phyloP scores from a whole-genome alignment of 2,113 vertebrate genomes.

The Ceratotherium simum region DNA sequence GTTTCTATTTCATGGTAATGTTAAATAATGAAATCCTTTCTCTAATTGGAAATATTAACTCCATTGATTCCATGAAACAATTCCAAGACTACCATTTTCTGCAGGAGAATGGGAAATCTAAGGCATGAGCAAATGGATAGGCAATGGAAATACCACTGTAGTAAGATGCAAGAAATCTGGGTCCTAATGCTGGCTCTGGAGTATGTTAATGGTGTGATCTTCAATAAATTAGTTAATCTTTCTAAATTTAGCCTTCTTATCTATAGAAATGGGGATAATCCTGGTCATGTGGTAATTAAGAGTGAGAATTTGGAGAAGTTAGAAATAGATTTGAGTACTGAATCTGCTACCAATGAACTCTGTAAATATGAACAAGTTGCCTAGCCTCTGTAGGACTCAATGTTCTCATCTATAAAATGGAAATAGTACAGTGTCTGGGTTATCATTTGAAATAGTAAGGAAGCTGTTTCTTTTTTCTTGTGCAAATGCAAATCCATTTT shows the following conservation, averaged over 20 bases:
- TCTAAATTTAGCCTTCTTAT: background rate
- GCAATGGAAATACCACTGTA: background rate
- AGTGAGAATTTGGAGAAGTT: background rate
- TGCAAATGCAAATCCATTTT: background rate
- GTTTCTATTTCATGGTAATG: background rate
- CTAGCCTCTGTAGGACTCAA: background rate
- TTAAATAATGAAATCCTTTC: slow-evolving; percentile 13
- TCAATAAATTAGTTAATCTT: background rate
- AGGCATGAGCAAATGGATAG: background rate
- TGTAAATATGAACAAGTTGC: background rate
- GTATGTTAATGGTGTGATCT: background rate
- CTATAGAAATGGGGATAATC: background rate
- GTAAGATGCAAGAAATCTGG: background rate
- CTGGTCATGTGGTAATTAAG: background rate
- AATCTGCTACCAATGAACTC: background rate
- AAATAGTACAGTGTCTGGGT: background rate
- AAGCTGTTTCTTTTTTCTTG: background rate
- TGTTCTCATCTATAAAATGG: background rate
- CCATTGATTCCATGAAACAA: background rate
- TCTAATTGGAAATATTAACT: slow-evolving; percentile 6
- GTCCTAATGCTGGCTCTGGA: background rate
- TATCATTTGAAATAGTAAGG: background rate
- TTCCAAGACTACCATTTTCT: background rate
- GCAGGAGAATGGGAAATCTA: background rate
- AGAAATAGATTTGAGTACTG: background rate